Evolutionary conservation across 2,888 invertebrate genomes (phyloP).

Genomic region (Synanthedon myopaeformis): DNA sequence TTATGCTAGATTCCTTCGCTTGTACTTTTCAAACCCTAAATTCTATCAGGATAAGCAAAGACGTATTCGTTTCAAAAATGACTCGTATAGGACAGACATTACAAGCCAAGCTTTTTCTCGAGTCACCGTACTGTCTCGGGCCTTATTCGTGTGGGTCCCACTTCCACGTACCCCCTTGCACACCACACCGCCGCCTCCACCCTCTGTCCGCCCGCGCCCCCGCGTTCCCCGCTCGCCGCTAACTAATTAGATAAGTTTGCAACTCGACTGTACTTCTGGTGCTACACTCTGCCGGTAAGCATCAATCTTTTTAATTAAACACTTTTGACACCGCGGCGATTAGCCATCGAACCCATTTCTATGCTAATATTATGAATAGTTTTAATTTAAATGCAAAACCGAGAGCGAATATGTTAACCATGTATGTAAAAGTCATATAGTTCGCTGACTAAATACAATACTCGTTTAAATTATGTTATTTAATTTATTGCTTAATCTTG

Average conservation of each 20-base stretch:
- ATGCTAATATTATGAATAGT: constrained; percentile 49
- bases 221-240: constrained; percentile 12
- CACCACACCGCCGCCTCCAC: constrained; percentile 15
- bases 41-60: too few relatives aligned
- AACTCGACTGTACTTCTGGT: constrained; percentile 67
- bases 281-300: constrained; percentile 60
- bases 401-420: neutral
- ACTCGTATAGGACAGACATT: too few relatives aligned
- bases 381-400: constrained; percentile 17
- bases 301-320: constrained; percentile 71
- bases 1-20: too few relatives aligned
- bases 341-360: constrained; percentile 60
- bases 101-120: neutral
- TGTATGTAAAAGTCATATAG: constrained; percentile 2
- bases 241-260: constrained; percentile 71
- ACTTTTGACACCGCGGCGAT: constrained; percentile 67
- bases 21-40: too few relatives aligned
- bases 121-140: neutral
- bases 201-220: constrained; percentile 3
- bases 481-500: neutral
- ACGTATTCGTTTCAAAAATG: too few relatives aligned
- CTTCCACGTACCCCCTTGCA: neutral
- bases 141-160: neutral
- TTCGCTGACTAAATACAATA: constrained; percentile 4
- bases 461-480: neutral